Evolutionary conservation across 2,797 vertebrate genomes (phyloP).

Genomic region (Myotis vivesi): DNA sequence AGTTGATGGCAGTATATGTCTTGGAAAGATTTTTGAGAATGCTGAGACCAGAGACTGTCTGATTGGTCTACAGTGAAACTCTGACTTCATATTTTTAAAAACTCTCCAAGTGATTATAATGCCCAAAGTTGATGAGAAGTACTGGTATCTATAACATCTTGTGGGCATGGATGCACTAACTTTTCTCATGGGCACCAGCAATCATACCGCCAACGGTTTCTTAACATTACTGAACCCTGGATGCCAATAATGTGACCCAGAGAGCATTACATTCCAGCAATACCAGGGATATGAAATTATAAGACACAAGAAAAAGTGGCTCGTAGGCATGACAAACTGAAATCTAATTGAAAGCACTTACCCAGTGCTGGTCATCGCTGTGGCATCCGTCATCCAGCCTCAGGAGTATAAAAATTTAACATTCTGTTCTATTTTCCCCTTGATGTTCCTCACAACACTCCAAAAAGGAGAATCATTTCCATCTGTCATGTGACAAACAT

Average conservation of each 20-base stretch:
- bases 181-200: background rate
- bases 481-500: constrained; percentile 65
- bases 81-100: background rate
- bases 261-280: background rate
- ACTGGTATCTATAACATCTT: background rate
- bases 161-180: background rate
- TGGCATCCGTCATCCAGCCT: background rate
- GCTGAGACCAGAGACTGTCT: background rate
- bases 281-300: constrained; percentile 34
- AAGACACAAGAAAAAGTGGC: constrained; percentile 31
- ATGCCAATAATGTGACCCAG: background rate
- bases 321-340: constrained; percentile 41
- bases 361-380: background rate
- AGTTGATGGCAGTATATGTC: background rate
- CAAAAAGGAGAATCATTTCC: constrained; percentile 60
- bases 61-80: background rate
- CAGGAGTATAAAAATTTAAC: constrained; percentile 18
- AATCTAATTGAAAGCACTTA: constrained; percentile 59
- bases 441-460: constrained; percentile 17
- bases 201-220: background rate
- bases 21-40: background rate
- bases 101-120: background rate
- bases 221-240: background rate
- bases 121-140: background rate
- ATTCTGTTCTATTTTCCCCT: background rate